Conservation (phyloP, 2,888 invertebrate genomes). For the Elegia similella region DNA sequence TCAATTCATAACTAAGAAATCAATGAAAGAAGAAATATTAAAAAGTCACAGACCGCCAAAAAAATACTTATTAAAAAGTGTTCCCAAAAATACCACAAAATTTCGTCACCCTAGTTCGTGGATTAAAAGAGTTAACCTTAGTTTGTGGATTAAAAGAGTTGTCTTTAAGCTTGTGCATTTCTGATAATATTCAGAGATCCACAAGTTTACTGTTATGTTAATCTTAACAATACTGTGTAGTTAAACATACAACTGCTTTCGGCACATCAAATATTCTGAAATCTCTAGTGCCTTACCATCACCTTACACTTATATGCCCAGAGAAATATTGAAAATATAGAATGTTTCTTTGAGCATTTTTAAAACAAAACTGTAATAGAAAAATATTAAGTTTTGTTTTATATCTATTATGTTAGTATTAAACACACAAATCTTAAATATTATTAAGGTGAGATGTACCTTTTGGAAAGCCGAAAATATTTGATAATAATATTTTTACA, state of each 20-base stretch:
- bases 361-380: conserved; percentile 27
- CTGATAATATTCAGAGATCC: conserved; percentile 39
- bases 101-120: not conserved
- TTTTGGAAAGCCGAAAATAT: conserved; percentile 29
- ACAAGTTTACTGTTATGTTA: conserved; percentile 43
- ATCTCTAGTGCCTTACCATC: conserved; percentile 51
- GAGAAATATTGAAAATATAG: conserved; percentile 38
- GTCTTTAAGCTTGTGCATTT: conserved; percentile 29
- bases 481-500: not conserved
- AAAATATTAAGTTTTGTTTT: conserved; percentile 34
- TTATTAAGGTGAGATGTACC: conserved; percentile 33
- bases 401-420: conserved; percentile 47
- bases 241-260: conserved; percentile 55
- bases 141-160: conserved; percentile 25
- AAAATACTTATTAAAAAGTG: not conserved
- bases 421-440: conserved; percentile 59
- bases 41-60: not conserved
- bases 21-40: not conserved
- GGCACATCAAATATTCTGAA: conserved; percentile 32
- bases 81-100: not conserved
- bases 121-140: conserved; percentile 26
- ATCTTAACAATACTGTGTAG: conserved; percentile 46
- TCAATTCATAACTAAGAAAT: not conserved
- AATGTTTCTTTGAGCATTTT: conserved; percentile 21
- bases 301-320: conserved; percentile 53